phyloP scores from a whole-genome alignment of 2,888 invertebrate genomes.

The Diabrotica balteata region DNA sequence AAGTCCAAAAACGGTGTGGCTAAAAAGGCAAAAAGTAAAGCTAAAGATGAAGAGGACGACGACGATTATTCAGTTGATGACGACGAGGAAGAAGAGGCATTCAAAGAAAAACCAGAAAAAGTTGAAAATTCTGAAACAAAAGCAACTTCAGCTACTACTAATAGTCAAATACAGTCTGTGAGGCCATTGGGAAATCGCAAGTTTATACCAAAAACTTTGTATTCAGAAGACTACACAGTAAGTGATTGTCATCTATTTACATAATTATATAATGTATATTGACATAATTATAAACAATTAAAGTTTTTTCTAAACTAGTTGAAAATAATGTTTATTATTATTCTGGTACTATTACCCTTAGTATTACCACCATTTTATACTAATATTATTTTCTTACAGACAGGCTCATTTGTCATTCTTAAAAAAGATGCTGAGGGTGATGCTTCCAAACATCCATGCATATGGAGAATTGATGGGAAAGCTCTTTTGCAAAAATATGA shows the following conservation, averaged over 20 bases:
- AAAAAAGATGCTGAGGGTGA: constrained; percentile 58
- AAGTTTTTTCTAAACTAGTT: background rate
- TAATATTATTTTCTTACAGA: constrained; percentile 45
- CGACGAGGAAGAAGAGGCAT: constrained; percentile 34
- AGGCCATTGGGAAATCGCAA: constrained; percentile 37
- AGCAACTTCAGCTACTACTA: constrained; percentile 29
- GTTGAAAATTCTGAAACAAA: constrained; percentile 30
- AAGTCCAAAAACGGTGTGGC: constrained; percentile 36
- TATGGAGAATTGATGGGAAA: constrained; percentile 61
- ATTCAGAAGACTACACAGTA: constrained; percentile 46
- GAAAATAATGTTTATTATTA: background rate
- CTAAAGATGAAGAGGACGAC: constrained; percentile 32
- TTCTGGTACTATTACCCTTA: background rate
- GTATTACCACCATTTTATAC: too few relatives aligned
- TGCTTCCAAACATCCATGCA: constrained; percentile 54
- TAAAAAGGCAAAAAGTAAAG: constrained; percentile 28
- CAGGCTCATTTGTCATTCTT: constrained; percentile 57
- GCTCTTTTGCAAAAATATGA: constrained; percentile 62
- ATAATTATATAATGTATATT: too few relatives aligned
- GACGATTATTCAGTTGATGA: constrained; percentile 27
- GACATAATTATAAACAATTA: background rate
- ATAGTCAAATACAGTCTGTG: constrained; percentile 24
- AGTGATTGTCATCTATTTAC: constrained; percentile 10
- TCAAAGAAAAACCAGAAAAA: constrained; percentile 22
- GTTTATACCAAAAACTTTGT: constrained; percentile 46